These are phyloP conservation scores for Zonotrichia leucophrys DNA, from an alignment of 2,113 vertebrate genomes.

Conservation along the genomic window DNA sequence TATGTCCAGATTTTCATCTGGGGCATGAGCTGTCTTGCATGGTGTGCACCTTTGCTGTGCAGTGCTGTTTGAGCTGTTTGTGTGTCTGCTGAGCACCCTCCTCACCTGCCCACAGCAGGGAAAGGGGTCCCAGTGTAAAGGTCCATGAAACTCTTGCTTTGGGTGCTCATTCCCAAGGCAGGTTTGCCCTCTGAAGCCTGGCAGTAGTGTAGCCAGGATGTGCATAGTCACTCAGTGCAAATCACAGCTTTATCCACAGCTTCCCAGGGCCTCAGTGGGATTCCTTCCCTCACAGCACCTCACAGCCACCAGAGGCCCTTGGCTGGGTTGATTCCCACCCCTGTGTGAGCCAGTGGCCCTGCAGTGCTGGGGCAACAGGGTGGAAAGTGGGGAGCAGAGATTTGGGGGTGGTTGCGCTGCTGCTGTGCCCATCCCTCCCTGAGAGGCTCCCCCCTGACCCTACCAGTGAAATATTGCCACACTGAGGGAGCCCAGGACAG, in stretches of 20 bases:
- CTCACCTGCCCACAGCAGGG: neutral
- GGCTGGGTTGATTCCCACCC: neutral
- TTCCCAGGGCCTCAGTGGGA: neutral
- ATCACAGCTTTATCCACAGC: neutral
- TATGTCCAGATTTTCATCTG: neutral
- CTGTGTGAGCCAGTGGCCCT: neutral
- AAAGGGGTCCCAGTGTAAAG: neutral
- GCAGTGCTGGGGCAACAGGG: neutral
- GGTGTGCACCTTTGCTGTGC: accelerated
- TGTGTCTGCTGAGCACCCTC: neutral
- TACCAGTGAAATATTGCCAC: neutral
- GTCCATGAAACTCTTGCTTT: neutral
- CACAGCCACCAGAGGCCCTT: neutral
- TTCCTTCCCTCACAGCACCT: neutral
- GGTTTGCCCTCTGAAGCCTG: neutral
- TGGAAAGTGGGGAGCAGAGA: neutral
- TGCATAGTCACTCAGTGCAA: neutral
- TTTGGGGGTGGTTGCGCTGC: neutral
- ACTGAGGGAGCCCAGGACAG: neutral
- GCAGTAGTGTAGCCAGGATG: neutral
- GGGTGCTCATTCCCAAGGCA: neutral
- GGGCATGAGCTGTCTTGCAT: neutral
- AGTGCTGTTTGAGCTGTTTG: neutral
- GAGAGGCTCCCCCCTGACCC: neutral
- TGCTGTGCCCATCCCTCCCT: neutral